Conservation (phyloP, 2,113 vertebrate genomes). For the Chloropsis hardwickii region DNA sequence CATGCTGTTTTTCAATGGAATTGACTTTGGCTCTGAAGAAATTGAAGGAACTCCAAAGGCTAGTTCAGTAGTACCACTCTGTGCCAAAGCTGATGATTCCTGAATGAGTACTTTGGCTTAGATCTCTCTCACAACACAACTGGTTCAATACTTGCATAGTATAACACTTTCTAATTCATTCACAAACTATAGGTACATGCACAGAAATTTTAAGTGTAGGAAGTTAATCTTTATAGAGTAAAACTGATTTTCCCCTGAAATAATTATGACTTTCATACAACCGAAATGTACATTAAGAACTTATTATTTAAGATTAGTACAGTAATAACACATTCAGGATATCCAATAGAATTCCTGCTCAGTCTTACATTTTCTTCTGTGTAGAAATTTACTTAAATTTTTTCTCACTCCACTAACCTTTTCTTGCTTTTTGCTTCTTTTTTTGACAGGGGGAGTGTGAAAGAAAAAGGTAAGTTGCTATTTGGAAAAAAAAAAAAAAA, state of each 20-base stretch:
- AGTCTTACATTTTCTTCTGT: background rate
- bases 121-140: background rate
- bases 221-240: background rate
- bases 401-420: rapidly evolving
- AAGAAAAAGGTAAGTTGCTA: rapidly evolving
- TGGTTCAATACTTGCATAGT: background rate
- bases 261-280: background rate
- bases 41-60: background rate
- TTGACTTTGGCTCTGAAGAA: background rate
- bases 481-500: background rate
- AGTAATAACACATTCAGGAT: background rate
- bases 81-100: background rate
- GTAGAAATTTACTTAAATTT: background rate
- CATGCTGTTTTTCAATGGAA: background rate
- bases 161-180: background rate
- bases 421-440: background rate
- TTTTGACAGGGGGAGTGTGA: rapidly evolving
- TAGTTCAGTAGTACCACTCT: background rate
- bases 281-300: background rate
- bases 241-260: background rate
- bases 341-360: background rate
- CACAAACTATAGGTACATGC: background rate
- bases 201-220: background rate
- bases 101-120: background rate
- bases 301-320: background rate